Percentiles rank a stretch among this genome's conserved stretches.
These are phyloP conservation scores for Strigops habroptila DNA, from an alignment of 2,113 vertebrate genomes.

Conservation along the genomic window DNA sequence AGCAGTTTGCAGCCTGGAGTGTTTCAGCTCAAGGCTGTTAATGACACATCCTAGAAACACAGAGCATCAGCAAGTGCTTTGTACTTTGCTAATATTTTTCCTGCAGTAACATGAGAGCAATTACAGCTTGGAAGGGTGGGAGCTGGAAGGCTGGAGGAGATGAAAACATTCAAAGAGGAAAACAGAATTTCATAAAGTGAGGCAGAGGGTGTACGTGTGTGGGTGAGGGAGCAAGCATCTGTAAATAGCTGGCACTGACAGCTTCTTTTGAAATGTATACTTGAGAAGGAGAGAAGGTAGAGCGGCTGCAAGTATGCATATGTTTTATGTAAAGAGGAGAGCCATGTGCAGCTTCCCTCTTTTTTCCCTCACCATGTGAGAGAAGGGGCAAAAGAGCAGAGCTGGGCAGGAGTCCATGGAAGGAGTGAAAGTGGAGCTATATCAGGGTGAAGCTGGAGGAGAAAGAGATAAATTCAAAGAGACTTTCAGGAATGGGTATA, in stretches of 20 bases:
- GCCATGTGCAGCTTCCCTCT: neutral
- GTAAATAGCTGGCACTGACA: slow-evolving; percentile 25
- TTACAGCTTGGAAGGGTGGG: slow-evolving; percentile 24
- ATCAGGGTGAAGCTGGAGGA: neutral
- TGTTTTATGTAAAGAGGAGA: neutral
- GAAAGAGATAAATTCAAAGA: neutral
- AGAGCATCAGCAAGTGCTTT: slow-evolving; percentile 52
- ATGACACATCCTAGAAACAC: slow-evolving; percentile 30
- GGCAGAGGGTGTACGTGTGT: neutral
- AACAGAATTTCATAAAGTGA: neutral
- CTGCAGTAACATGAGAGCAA: neutral
- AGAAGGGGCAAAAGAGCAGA: neutral
- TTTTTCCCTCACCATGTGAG: neutral
- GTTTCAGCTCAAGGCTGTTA: slow-evolving; percentile 52
- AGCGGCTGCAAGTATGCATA: neutral
- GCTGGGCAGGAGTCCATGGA: neutral
- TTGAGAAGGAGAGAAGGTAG: neutral
- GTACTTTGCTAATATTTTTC: slow-evolving; percentile 36
- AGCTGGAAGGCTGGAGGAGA: neutral
- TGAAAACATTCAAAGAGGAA: neutral
- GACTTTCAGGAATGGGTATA: neutral
- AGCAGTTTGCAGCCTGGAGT: neutral
- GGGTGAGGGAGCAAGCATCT: slow-evolving; percentile 7
- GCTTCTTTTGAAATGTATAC: neutral
- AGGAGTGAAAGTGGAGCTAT: neutral